Evolutionary conservation across 2,888 invertebrate species (phyloP), one percentile per base, ranked within the genome.

Genomic region (Lasioglossum figueresi): DNA sequence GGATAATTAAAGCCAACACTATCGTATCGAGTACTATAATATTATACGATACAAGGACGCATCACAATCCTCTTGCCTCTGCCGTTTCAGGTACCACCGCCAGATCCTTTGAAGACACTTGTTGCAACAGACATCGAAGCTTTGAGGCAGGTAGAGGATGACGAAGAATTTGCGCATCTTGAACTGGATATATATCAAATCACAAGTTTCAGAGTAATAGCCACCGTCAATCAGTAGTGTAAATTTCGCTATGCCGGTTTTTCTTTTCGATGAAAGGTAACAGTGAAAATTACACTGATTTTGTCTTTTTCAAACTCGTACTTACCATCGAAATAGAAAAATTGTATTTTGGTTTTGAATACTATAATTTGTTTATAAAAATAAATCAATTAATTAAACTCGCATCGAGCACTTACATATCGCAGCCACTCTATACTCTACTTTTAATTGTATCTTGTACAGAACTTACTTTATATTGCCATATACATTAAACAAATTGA

Each of bases 171-270:
- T 52, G 85, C 85, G 34, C 82, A 91, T 52, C 75, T 85, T 63
- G 90, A 89, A 72, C 59, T 87, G 43, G 88, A 92, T 52, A 76
- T 90, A 37, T 78, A 89, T 73, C 87, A 89, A 81, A 91, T 91
- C 68, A 68, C 81, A 34, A 88, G 88, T 80, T 87, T 92, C 1
- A 89, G 88, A 84, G 89, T 91, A 48, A 82, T 6, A n/a, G 59
- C 70, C 34, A 31, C 45, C 48, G 4, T 73, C 45, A 8, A n/a
- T 23, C 31, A n/a, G 8, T 31, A 8, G 0, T 27, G 34, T 56
- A 19, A 52, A 52, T 52, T 23, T 23, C 6, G 6, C 48, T 23
- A 23, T 23, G 52, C 2, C 23, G 52, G 2, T 0, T 6, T 23
- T 52, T 23, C 19, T 23, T 23, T 23, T 23, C 6, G 52, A 52